A percentile compares a stretch with the other conserved stretches of the same genome.
Evolutionary conservation across 1,140 invertebrate genomes (phyloP).

Genomic region (Bradysia coprophila): DNA sequence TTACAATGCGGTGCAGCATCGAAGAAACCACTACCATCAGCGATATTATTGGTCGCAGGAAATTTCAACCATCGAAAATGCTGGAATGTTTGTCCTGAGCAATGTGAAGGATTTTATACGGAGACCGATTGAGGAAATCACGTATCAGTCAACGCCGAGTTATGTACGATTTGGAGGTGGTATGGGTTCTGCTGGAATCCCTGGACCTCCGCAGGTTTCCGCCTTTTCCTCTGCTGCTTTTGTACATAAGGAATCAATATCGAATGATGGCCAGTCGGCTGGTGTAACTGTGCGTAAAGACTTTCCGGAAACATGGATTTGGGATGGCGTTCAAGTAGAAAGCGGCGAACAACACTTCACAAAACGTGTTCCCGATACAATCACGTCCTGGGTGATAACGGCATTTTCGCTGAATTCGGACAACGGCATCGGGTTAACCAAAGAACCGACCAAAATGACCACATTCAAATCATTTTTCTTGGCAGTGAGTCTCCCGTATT

Average conservation of each 20-base stretch:
- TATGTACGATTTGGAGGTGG: background rate
- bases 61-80: background rate
- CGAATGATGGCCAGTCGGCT: too few species aligned
- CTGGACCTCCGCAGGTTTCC: background rate
- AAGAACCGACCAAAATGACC: conserved; percentile 49
- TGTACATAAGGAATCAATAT: background rate
- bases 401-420: conserved; percentile 80
- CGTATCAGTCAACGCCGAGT: background rate
- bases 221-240: background rate
- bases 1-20: too few species aligned
- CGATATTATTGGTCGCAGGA: too few species aligned
- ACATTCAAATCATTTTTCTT: conserved; percentile 83
- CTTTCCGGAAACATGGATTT: conserved; percentile 5
- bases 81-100: conserved; percentile 40
- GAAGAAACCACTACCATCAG: background rate
- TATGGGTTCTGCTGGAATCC: background rate
- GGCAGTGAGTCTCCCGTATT: conserved; percentile 59
- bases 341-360: conserved; percentile 18
- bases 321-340: background rate
- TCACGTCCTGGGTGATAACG: conserved; percentile 83
- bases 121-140: background rate
- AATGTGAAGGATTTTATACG: conserved; percentile 35
- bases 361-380: conserved; percentile 58
- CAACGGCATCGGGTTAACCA: conserved; percentile 66
- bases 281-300: conserved; percentile 1